Conservation (phyloP, 1,140 invertebrate species). For the Drosophila auraria region DNA sequence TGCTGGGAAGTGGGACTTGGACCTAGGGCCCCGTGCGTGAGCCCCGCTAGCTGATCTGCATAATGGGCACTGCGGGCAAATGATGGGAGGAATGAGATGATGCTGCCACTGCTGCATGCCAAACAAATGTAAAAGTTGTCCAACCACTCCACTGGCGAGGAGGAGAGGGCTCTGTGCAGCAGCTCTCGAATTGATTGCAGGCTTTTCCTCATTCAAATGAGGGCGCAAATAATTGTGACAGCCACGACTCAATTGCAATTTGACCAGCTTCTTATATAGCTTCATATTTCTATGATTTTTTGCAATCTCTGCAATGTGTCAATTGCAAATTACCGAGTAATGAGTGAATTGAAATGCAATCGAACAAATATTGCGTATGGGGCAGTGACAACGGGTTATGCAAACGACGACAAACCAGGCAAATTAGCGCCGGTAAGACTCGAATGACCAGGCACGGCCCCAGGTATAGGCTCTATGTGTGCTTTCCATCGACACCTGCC, state of each 20-base stretch:
- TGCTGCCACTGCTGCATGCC: slow-evolving; percentile 11
- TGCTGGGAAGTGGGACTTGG: slow-evolving; percentile 48
- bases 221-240: slow-evolving; percentile 34
- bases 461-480: slow-evolving; percentile 25
- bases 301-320: slow-evolving; percentile 66
- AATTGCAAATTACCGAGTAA: slow-evolving; percentile 61
- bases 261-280: slow-evolving; percentile 40
- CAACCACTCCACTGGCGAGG: slow-evolving; percentile 43
- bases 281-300: slow-evolving; percentile 9
- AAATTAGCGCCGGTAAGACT: slow-evolving; percentile 58
- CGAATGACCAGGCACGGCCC: slow-evolving; percentile 38
- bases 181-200: slow-evolving; percentile 42
- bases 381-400: slow-evolving; percentile 51
- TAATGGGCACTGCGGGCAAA: slow-evolving; percentile 53
- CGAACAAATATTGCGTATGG: slow-evolving; percentile 71
- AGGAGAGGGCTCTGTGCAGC: slow-evolving; percentile 60
- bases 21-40: slow-evolving; percentile 34
- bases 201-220: slow-evolving; percentile 58
- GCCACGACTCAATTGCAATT: slow-evolving; percentile 33
- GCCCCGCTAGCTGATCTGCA: slow-evolving; percentile 60
- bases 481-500: slow-evolving; percentile 17
- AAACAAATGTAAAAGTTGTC: slow-evolving; percentile 76
- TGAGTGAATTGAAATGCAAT: slow-evolving; percentile 77
- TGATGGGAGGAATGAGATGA: slow-evolving; percentile 37
- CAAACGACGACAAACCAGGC: slow-evolving; percentile 54